Conservation (phyloP, 2,113 vertebrate species). For the Paralichthys olivaceus region DNA sequence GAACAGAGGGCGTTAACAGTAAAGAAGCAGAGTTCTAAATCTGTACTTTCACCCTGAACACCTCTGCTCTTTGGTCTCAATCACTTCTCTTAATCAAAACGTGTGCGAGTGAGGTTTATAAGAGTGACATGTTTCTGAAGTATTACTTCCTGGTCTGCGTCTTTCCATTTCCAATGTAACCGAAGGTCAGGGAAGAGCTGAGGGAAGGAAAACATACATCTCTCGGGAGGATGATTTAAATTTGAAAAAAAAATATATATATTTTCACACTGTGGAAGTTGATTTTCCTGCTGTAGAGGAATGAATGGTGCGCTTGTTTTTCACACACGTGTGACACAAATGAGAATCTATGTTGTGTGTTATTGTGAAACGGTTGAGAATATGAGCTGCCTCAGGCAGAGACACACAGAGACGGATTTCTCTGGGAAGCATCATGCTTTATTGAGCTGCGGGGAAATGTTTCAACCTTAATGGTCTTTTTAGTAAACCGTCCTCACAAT, state of each 20-base stretch:
- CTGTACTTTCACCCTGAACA: neutral
- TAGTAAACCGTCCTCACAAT: slow-evolving; percentile 33
- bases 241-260: too few relatives aligned
- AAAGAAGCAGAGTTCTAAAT: too few relatives aligned
- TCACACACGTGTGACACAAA: neutral
- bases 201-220: neutral
- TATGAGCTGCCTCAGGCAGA: slow-evolving; percentile 4
- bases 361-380: neutral
- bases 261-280: neutral
- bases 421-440: slow-evolving; percentile 5
- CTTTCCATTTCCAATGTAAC: neutral
- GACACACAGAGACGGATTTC: neutral
- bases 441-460: slow-evolving; percentile 20
- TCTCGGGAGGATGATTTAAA: neutral
- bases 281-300: neutral
- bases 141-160: slow-evolving; percentile 24
- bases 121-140: neutral
- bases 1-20: too few relatives aligned
- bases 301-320: neutral
- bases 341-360: neutral
- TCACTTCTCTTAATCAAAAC: too few relatives aligned
- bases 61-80: too few relatives aligned
- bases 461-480: slow-evolving; percentile 24
- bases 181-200: neutral
- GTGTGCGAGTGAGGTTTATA: neutral